phyloP scores from a whole-genome alignment of 2,888 invertebrate species.

The Nebria brevicollis region DNA sequence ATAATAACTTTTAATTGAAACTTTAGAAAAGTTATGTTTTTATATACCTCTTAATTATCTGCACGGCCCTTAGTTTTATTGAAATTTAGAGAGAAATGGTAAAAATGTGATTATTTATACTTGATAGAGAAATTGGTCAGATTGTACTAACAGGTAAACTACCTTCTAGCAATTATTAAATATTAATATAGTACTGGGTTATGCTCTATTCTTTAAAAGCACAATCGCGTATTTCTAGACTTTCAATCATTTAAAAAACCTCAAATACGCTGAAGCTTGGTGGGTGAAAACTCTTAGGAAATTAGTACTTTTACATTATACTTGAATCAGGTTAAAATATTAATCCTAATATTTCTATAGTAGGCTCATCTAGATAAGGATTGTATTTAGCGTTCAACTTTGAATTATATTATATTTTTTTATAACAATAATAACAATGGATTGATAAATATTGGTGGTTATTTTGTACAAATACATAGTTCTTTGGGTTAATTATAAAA shows the following conservation, averaged over 20 bases:
- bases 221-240: background rate
- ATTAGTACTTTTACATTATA: background rate
- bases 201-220: background rate
- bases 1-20: background rate
- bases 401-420: conserved; percentile 6
- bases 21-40: conserved; percentile 1
- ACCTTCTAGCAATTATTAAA: conserved; percentile 15
- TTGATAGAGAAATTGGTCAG: conserved; percentile 37
- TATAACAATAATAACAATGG: conserved; percentile 6
- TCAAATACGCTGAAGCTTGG: background rate
- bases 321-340: background rate
- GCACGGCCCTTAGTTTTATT: background rate
- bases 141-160: conserved; percentile 44
- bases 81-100: conserved; percentile 15
- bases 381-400: conserved; percentile 4
- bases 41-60: background rate
- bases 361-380: background rate
- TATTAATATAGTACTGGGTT: conserved; percentile 18
- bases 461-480: conserved; percentile 13
- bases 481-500: conserved; percentile 15
- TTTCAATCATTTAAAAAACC: background rate
- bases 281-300: conserved; percentile 8
- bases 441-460: conserved; percentile 12
- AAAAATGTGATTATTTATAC: conserved; percentile 2
- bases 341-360: background rate